These are phyloP conservation scores for Sylvia atricapilla DNA, from an alignment of 2,113 vertebrate genomes.

Conservation along the genomic window DNA sequence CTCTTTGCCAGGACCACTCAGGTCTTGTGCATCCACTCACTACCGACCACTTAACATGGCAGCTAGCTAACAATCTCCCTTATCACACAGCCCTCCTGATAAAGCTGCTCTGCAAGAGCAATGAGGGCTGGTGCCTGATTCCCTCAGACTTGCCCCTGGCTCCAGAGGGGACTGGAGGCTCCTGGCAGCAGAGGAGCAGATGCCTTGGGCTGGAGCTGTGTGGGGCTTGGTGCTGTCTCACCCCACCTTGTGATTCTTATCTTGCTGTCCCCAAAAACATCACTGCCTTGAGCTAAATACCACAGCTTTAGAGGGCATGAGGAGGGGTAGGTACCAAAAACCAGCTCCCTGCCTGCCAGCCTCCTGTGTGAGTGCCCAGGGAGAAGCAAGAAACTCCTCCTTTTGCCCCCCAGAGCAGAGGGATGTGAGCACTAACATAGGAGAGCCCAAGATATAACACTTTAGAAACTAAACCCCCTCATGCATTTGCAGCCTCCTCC, in stretches of 20 bases:
- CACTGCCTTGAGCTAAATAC: neutral
- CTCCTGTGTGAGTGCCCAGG: fast-evolving
- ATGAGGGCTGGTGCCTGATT: neutral
- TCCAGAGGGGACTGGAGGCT: neutral
- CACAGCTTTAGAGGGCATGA: neutral
- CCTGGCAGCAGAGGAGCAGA: neutral
- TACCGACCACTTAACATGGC: conserved; percentile 1
- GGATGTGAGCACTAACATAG: neutral
- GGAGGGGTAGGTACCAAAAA: neutral
- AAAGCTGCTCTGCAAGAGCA: neutral
- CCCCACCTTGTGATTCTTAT: neutral
- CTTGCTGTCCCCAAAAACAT: neutral
- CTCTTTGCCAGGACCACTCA: neutral
- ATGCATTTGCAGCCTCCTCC: neutral
- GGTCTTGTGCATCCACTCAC: neutral
- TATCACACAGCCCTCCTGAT: conserved; percentile 15
- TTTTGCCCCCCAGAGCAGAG: neutral
- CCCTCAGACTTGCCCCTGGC: neutral
- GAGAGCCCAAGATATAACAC: fast-evolving
- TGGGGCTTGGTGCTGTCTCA: fast-evolving
- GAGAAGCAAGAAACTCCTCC: neutral
- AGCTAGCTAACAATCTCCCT: conserved; percentile 21
- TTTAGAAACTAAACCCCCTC: neutral
- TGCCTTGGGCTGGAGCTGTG: neutral
- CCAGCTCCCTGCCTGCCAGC: neutral